Evolutionary conservation across 64 coral and sea anemone species (phyloP).

Genomic region (Acropora yongei): DNA sequence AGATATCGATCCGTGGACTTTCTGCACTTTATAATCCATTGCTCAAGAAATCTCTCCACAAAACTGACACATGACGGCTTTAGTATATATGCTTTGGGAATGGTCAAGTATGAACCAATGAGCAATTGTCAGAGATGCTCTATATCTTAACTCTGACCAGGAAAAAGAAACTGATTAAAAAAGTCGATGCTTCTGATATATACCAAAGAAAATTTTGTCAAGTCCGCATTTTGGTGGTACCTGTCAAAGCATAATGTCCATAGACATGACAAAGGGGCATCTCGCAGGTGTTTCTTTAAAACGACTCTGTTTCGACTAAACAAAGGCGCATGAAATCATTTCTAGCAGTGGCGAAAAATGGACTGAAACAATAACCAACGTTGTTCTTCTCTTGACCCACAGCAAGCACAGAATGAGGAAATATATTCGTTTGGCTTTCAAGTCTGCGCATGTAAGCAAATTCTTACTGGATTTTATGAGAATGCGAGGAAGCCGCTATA

Average conservation of each 20-base stretch:
- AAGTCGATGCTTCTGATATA: background rate
- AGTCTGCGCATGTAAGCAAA: background rate
- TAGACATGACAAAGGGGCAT: background rate
- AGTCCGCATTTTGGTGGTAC: background rate
- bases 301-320: background rate
- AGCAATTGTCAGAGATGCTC: no score
- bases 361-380: background rate
- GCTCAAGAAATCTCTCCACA: no score
- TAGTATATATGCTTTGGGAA: no score
- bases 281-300: slow-evolving; percentile 27
- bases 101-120: no score
- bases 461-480: no score
- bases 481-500: no score
- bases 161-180: no score
- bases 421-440: background rate
- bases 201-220: no score
- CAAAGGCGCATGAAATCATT: background rate
- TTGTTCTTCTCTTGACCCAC: background rate
- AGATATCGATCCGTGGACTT: no score
- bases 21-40: no score
- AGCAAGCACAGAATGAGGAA: background rate
- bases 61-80: no score
- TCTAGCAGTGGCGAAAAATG: background rate
- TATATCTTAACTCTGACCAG: no score
- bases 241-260: background rate